Conservation (phyloP, 2,113 vertebrate species). For the Pollimyrus isidori region DNA sequence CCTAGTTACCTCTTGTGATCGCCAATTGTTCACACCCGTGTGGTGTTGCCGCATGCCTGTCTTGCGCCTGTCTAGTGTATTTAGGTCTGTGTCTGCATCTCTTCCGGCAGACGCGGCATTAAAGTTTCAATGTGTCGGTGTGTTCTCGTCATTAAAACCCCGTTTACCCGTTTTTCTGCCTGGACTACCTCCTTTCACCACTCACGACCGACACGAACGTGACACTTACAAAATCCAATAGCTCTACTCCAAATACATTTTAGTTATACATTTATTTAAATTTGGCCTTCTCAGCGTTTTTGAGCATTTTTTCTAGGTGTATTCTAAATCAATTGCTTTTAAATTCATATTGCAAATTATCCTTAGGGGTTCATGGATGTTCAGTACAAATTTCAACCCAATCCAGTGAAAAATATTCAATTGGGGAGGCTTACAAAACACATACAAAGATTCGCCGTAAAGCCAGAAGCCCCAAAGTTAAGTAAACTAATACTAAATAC, state of each 20-base stretch:
- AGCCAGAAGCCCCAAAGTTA: not conserved
- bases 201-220: too few relatives aligned
- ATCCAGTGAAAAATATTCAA: not conserved
- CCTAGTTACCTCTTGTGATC: too few relatives aligned
- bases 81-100: too few relatives aligned
- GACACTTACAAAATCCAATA: not conserved
- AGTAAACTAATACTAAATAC: not conserved
- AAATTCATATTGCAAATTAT: not conserved
- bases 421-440: not conserved
- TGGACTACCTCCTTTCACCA: too few relatives aligned
- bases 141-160: too few relatives aligned
- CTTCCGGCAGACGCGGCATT: too few relatives aligned
- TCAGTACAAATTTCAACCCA: not conserved
- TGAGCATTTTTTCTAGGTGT: not conserved
- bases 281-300: not conserved
- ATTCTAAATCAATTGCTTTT: not conserved
- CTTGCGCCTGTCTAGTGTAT: too few relatives aligned
- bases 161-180: too few relatives aligned
- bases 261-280: not conserved
- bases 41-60: too few relatives aligned
- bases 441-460: not conserved
- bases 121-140: too few relatives aligned
- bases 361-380: not conserved
- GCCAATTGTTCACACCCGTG: too few relatives aligned
- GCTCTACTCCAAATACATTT: not conserved